phyloP scores from a whole-genome alignment of 2,113 vertebrate genomes.

The Coptodon rendalli region DNA sequence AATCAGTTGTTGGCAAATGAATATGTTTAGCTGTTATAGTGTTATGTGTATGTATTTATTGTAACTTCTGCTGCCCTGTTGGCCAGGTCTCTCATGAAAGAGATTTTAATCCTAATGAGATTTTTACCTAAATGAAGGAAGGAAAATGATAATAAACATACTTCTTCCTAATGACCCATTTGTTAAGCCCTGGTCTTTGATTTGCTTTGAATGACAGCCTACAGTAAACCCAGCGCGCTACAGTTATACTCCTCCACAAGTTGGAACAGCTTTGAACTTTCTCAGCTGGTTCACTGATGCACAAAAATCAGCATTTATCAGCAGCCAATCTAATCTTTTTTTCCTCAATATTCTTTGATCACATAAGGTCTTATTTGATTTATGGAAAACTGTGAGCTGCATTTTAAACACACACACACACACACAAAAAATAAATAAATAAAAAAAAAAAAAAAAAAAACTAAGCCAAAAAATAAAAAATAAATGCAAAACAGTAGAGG shows the following conservation, averaged over 20 bases:
- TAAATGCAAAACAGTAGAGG: not conserved
- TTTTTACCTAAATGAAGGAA: not conserved
- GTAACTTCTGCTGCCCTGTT: not conserved
- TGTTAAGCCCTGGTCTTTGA: not conserved
- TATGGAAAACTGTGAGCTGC: not conserved
- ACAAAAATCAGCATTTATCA: not conserved
- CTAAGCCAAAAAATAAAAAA: not conserved
- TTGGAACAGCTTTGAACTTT: not conserved
- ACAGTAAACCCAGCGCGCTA: not conserved
- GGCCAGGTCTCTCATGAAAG: not conserved
- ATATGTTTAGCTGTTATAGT: not conserved
- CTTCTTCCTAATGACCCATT: not conserved
- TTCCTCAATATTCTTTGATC: not conserved
- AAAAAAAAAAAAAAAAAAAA: not conserved
- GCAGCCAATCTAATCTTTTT: not conserved
- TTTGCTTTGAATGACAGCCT: not conserved
- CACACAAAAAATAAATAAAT: rapidly evolving
- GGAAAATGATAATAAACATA: not conserved
- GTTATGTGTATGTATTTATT: not conserved
- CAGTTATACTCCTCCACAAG: not conserved
- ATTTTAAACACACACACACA: not conserved
- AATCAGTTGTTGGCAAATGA: not conserved
- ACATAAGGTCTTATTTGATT: not conserved
- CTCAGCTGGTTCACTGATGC: not conserved
- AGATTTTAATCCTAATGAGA: not conserved